Evolutionary conservation across 2,797 vertebrate species (phyloP), one percentile per base, ranked within the genome.

Genomic region (Cetoscarus ocellatus): DNA sequence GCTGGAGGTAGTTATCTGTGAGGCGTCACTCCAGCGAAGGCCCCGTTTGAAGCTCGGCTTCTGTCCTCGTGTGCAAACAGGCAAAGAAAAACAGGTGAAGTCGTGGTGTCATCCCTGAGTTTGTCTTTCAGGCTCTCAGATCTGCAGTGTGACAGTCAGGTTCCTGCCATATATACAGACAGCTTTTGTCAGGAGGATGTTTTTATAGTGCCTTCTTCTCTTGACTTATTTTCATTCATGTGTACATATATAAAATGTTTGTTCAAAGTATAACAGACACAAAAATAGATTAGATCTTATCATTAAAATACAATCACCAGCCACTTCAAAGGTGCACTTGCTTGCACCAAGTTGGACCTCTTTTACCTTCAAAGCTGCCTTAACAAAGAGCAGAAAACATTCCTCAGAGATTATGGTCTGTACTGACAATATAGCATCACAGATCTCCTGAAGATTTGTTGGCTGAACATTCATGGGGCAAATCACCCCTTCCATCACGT

Each of bases 1-100:
- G 83, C 73, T 75, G 77, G 65, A 83, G 81, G 79, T 79, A 83
- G 87, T 84, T 84, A 83, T 88, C 83, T 77, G 80, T 43, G 77
- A 86, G 84, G 82, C 75, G 65, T 88, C 83, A 86, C 74, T 84
- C 58, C 43, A 36, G 72, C 73, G 61, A 44, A 51, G 5, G 77
- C 64, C 73, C 40, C 6, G 38, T 86, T 91, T 90, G 78, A 91
- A 84, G 77, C 70, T 70, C 66, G 55, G 77, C 67, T 73, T 76
- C 79, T 71, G 75, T 82, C 77, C 78, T 61, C 50, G 40, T 67
- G 84, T 90, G 87, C 80, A 86, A 88, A 90, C 79, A 54, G 60
- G 57, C 40, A 52, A 27, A 45, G 47, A 74, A 8, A 70, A 76
- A 55, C 53, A 58, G 75, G 43, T 56, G 73, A 47, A 77, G 64